Evolutionary conservation across 1,140 invertebrate genomes (phyloP).

Genomic region (Panulirus ornatus): DNA sequence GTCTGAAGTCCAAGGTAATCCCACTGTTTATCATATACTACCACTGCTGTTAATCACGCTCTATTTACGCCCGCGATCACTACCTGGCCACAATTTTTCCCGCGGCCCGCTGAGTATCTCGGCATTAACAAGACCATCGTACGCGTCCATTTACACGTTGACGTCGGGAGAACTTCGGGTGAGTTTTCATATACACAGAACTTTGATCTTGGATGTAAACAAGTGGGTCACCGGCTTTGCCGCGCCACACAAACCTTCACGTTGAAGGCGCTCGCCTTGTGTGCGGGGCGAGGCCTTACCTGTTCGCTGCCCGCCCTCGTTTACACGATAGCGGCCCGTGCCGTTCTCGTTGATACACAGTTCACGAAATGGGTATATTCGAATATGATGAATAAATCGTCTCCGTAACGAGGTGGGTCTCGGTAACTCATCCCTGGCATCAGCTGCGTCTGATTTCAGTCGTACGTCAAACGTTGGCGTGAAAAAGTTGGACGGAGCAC

Average conservation of each 20-base stretch:
- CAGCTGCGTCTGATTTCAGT: neutral
- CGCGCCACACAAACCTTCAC: no score
- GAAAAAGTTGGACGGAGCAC: neutral
- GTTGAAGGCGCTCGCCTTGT: no score
- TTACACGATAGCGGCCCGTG: no score
- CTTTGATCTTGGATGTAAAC: constrained; percentile 22
- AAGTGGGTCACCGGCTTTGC: neutral
- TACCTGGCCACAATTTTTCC: neutral
- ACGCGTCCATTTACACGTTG: constrained; percentile 10
- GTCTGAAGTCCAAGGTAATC: no score
- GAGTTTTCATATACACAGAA: neutral
- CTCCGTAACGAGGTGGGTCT: neutral
- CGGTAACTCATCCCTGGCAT: neutral
- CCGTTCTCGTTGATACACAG: no score
- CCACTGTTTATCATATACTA: no score
- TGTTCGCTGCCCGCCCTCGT: no score
- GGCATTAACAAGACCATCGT: neutral
- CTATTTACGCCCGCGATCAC: neutral
- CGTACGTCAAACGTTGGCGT: neutral
- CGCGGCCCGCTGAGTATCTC: no score
- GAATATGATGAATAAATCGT: neutral
- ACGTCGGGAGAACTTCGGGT: constrained; percentile 8
- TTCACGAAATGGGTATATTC: neutral
- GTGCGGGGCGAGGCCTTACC: no score
- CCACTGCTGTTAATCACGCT: no score